A percentile compares a stretch with the other conserved stretches of the same genome.
These are phyloP conservation scores for Blastobasis adustella DNA, from an alignment of 2,888 invertebrate species.

Conservation along the genomic window DNA sequence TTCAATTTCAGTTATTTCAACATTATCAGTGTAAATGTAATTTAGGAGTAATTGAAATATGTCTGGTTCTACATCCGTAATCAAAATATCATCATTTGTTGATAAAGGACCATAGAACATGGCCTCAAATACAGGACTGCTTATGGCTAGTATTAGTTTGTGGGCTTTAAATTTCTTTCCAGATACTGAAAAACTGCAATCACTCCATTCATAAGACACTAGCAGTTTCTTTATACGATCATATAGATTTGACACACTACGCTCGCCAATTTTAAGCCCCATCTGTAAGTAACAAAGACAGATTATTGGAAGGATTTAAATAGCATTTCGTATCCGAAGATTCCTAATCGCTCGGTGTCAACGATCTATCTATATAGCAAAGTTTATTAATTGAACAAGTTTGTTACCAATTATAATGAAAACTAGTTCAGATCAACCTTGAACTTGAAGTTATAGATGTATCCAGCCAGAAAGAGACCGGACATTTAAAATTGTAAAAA, in stretches of 20 bases:
- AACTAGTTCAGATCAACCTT: slow-evolving; percentile 15
- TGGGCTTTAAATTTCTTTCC: slow-evolving; percentile 73
- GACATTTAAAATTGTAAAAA: too few relatives aligned
- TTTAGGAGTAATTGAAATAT: slow-evolving; percentile 76
- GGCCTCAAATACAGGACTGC: slow-evolving; percentile 80
- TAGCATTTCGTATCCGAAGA: neutral
- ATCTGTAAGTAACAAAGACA: slow-evolving; percentile 45
- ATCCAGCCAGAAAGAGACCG: too few relatives aligned
- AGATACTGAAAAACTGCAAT: slow-evolving; percentile 74
- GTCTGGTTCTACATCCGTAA: slow-evolving; percentile 75
- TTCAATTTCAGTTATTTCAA: slow-evolving; percentile 68
- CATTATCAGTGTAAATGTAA: slow-evolving; percentile 77
- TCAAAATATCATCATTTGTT: slow-evolving; percentile 56
- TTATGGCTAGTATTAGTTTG: slow-evolving; percentile 77
- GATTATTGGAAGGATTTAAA: neutral
- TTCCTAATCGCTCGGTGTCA: neutral
- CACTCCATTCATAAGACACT: slow-evolving; percentile 71
- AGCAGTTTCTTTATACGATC: slow-evolving; percentile 62
- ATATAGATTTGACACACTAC: slow-evolving; percentile 49
- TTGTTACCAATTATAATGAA: too few relatives aligned
- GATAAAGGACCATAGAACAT: slow-evolving; percentile 80
- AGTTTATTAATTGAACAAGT: neutral
- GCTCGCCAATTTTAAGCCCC: slow-evolving; percentile 42
- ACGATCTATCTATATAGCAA: neutral
- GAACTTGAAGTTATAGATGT: slow-evolving; percentile 11